A percentile compares a stretch with the other conserved stretches of the same genome.
Evolutionary conservation across 2,113 vertebrate genomes (phyloP).

Genomic region (Nothobranchius kuhntae): DNA sequence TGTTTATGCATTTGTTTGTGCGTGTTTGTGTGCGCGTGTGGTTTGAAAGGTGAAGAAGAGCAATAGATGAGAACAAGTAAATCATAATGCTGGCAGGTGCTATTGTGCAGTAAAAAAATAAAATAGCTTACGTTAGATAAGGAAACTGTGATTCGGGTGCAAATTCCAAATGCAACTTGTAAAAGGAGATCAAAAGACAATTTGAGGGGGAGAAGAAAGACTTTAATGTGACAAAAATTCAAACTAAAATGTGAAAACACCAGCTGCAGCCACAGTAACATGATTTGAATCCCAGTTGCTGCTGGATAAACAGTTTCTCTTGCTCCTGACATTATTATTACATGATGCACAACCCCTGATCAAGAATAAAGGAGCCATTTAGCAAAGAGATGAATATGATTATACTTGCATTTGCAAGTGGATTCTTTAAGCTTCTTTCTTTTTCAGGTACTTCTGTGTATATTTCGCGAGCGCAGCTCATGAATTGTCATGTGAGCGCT

Average conservation of each 20-base stretch:
- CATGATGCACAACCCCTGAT: slow-evolving; percentile 2
- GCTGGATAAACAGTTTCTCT: slow-evolving; percentile 12
- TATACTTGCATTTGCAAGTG: not conserved
- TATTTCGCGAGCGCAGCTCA: slow-evolving; percentile 93
- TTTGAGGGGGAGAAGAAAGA: not conserved
- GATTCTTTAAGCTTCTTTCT: not conserved
- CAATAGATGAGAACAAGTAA: not conserved
- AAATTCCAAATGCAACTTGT: not conserved
- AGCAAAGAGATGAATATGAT: not conserved
- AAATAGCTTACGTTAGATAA: not conserved
- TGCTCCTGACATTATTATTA: not conserved
- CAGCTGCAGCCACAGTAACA: slow-evolving; percentile 14
- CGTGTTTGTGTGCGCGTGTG: not conserved
- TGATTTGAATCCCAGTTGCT: slow-evolving; percentile 21
- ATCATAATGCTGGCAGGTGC: not conserved
- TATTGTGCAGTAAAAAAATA: not conserved
- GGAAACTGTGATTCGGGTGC: not conserved
- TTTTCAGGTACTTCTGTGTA: slow-evolving; percentile 90
- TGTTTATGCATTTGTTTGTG: not conserved
- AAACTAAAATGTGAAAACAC: slow-evolving; percentile 3
- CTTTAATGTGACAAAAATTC: not conserved
- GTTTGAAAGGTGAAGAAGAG: not conserved
- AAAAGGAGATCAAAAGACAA: not conserved
- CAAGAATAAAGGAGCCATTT: not conserved
- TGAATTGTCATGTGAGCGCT: slow-evolving; percentile 97